Conservation (phyloP, 2,113 vertebrate genomes). For the Burhinus oedicnemus region DNA sequence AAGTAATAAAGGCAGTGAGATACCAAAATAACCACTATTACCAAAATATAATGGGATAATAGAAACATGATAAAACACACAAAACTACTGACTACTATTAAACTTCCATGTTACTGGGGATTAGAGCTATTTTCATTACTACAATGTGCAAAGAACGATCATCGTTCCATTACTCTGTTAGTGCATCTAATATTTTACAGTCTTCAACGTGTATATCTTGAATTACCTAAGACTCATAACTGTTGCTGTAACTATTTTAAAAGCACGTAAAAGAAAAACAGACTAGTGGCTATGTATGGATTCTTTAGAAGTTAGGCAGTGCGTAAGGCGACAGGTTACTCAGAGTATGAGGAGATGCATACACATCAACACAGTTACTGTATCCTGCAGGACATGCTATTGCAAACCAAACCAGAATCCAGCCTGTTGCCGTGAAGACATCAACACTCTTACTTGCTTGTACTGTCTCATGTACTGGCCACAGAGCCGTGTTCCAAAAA, state of each 20-base stretch:
- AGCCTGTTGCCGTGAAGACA: not conserved
- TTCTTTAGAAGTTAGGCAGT: not conserved
- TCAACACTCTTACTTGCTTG: not conserved
- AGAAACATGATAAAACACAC: not conserved
- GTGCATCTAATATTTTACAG: not conserved
- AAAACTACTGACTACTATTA: not conserved
- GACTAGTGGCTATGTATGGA: accelerated
- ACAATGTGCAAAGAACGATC: not conserved
- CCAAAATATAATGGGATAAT: not conserved
- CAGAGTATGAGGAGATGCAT: not conserved
- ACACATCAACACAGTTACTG: not conserved
- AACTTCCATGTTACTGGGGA: not conserved
- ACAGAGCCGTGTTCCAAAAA: not conserved
- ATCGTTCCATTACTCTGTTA: not conserved
- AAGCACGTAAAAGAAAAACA: not conserved
- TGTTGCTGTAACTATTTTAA: not conserved
- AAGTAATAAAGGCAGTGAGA: not conserved
- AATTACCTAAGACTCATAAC: not conserved
- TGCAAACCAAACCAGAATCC: not conserved
- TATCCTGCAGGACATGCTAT: not conserved
- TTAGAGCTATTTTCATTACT: not conserved
- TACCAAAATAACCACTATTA: not conserved
- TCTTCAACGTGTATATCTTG: accelerated
- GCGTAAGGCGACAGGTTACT: not conserved
- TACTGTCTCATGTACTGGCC: not conserved